Base-by-base conservation (phyloP, 64 coral and sea anemone species). In the Stichodactyla helianthus region DNA sequence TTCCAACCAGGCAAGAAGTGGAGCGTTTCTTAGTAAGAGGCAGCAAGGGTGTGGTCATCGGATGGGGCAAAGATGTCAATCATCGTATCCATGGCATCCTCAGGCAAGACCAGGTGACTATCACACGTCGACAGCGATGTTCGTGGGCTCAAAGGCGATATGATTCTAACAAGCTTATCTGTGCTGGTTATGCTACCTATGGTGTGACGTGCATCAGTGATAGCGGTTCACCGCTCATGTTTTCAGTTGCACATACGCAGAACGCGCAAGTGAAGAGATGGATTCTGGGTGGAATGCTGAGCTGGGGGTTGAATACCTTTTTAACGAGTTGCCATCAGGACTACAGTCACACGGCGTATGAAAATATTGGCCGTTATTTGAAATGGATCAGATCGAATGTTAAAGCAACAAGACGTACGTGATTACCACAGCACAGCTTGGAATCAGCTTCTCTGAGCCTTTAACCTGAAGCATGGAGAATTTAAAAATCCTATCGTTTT, bases 181-280 rank as follows among this genome's bases (percentile, higher is more conserved):
- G 89, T 54, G 90, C 90, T 6, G 95, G 94, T 6, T 92, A 77
- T 80, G 15, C 59, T 19, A 65, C 1, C 88, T 84, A n/a, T 84
- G 85, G 84, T 35, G 87, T 82, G 9, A 86, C 88, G 18, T 98
- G 95, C 35, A 89, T 94, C 10, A 91, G 89, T 27, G 95, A 98
- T 53, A 98, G 95, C 28, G 95, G 95, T 6, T 94, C 95, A 6
- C 95, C 95, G 0, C 79, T 98, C 7, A 94, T 98, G 92, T 98
- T 98, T n/a, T 50, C 89, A 5, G 85, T 93, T 2, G 77, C 79
- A 8, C 91, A 92, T 51, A 76, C 31, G 27, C 57, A 59, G 20
- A 53, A 62, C 13, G 83, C 58, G 17, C 53, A 63, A 22, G 65
- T 87, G 0, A 89, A 77, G 13, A 92, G 86, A 52, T 97, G 94